phyloP scores from a whole-genome alignment of 2,797 vertebrate genomes.

The Harpagifer antarcticus region DNA sequence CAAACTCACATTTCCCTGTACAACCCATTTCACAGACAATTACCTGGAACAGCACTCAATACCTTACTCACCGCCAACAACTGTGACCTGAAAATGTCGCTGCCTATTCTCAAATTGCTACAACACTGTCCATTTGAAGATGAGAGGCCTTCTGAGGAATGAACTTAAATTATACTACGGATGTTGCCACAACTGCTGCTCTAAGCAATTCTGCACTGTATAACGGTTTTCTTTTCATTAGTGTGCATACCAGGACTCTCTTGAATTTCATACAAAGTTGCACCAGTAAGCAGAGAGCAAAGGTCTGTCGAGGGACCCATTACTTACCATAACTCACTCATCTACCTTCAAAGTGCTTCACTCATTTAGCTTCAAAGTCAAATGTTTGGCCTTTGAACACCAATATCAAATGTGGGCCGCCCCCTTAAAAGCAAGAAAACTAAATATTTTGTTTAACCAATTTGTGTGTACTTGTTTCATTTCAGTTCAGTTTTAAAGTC shows the following conservation, averaged over 20 bases:
- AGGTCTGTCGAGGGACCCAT: slow-evolving; percentile 16
- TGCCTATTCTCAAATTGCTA: slow-evolving; percentile 48
- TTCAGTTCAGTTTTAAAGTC: too few relatives aligned
- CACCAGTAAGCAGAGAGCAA: background rate
- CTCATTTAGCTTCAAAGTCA: slow-evolving; percentile 5
- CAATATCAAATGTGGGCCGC: background rate
- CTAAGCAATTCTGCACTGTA: slow-evolving; percentile 27
- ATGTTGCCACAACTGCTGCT: slow-evolving; percentile 47
- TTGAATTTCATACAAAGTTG: slow-evolving; percentile 16
- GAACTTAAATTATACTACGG: slow-evolving; percentile 31
- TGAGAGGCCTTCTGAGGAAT: slow-evolving; percentile 49
- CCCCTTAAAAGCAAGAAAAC: too few relatives aligned
- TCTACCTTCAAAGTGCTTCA: background rate
- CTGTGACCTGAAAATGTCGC: slow-evolving; percentile 75
- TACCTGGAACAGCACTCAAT: slow-evolving; percentile 47
- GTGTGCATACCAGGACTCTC: slow-evolving; percentile 10
- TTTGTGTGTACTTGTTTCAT: too few relatives aligned
- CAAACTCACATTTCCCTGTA: slow-evolving; percentile 37
- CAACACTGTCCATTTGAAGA: slow-evolving; percentile 54
- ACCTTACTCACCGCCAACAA: slow-evolving; percentile 60
- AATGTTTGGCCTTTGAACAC: background rate
- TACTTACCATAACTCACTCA: background rate
- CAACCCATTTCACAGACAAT: slow-evolving; percentile 28
- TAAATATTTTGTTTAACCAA: too few relatives aligned
- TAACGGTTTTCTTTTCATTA: slow-evolving; percentile 46